Conservation (phyloP, 2,888 invertebrate species). For the Rugalucina vietnamica region DNA sequence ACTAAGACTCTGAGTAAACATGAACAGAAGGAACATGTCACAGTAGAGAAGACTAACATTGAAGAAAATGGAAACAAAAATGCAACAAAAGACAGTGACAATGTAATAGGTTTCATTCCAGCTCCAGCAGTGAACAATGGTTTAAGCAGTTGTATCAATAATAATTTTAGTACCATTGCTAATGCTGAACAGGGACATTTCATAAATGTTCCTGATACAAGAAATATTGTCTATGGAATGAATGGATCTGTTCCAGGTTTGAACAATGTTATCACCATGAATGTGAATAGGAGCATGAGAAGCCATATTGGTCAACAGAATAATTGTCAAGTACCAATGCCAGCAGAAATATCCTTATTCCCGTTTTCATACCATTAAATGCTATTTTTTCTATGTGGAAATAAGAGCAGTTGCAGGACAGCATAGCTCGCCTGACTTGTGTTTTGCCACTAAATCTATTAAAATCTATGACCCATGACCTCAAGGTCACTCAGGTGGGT, state of each 20-base stretch:
- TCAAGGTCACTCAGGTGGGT: no score
- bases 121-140: background rate
- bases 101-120: no score
- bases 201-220: background rate
- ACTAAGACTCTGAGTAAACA: background rate
- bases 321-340: background rate
- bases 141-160: background rate
- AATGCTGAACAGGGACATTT: background rate
- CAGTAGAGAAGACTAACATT: background rate
- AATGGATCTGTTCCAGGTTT: background rate
- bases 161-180: background rate
- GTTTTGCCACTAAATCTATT: no score
- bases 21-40: constrained; percentile 14
- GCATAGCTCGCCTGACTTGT: no score
- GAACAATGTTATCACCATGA: background rate
- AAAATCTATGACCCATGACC: no score
- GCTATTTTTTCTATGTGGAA: no score
- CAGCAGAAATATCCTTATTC: background rate
- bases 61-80: background rate
- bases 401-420: no score
- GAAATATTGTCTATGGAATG: background rate
- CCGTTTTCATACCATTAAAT: background rate
- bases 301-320: background rate
- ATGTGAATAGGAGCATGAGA: background rate
- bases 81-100: background rate